These are phyloP conservation scores for Limonius californicus DNA, from an alignment of 1,140 invertebrate species.

Conservation along the genomic window DNA sequence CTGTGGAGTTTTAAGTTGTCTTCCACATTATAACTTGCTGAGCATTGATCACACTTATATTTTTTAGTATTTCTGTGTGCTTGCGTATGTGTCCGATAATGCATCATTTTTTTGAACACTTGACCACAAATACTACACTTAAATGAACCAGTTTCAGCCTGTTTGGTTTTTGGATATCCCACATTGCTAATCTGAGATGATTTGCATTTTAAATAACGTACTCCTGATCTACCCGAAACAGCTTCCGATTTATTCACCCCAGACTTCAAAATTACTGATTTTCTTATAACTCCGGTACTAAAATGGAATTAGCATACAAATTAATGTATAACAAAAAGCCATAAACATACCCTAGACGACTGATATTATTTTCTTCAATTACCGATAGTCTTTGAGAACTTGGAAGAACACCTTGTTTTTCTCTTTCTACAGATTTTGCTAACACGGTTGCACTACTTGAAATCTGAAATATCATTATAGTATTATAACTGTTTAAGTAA, in stretches of 20 bases:
- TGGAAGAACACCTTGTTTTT: background rate
- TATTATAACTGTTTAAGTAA: no score
- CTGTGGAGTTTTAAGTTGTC: constrained; percentile 56
- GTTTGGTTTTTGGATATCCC: background rate
- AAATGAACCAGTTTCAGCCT: background rate
- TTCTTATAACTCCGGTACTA: background rate
- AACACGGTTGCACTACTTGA: background rate
- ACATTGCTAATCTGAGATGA: background rate
- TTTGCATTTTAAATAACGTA: background rate
- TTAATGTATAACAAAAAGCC: no score
- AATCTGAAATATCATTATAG: background rate
- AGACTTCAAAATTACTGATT: background rate
- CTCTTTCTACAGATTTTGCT: background rate
- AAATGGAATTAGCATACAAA: no score
- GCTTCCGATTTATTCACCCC: background rate
- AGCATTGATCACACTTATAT: constrained; percentile 58
- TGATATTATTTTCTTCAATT: background rate
- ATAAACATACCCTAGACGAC: no score
- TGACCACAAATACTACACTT: constrained; percentile 29
- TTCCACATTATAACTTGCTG: constrained; percentile 60
- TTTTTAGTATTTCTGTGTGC: constrained; percentile 61
- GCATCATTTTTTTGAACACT: constrained; percentile 23
- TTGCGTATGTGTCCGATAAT: constrained; percentile 30
- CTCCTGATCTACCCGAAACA: background rate
- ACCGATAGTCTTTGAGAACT: background rate